A percentile compares a stretch with the other conserved stretches of the same genome.
Conservation (phyloP, 2,113 vertebrate genomes). For the Chroicocephalus ridibundus region DNA sequence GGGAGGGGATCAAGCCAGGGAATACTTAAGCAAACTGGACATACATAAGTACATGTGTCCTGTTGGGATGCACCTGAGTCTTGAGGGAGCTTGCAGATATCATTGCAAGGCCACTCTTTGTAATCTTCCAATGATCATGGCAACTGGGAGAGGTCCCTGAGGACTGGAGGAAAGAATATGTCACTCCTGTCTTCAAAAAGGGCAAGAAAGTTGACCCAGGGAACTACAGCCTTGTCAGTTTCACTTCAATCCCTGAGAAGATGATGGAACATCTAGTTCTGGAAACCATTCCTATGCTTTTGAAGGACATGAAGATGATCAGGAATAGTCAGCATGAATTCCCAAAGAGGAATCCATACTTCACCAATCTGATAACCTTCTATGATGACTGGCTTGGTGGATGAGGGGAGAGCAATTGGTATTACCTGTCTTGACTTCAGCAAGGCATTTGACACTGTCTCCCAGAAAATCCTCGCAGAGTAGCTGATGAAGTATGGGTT, state of each 20-base stretch:
- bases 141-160: neutral
- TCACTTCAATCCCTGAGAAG: neutral
- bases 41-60: neutral
- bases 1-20: neutral
- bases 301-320: neutral
- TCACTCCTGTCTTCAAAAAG: neutral
- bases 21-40: neutral
- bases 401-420: neutral
- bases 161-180: neutral
- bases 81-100: neutral
- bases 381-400: neutral
- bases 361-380: neutral
- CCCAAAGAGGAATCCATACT: neutral
- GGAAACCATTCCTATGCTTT: neutral
- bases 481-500: neutral
- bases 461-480: neutral
- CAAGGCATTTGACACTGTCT: neutral
- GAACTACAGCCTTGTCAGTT: neutral
- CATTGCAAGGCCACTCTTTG: neutral
- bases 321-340: neutral
- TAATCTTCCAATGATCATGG: neutral
- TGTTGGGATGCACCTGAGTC: fast-evolving
- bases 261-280: neutral
- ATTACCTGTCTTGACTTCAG: neutral
- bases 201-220: neutral